Evolutionary conservation across 2,888 invertebrate species (phyloP).

Genomic region (Apamea anceps): DNA sequence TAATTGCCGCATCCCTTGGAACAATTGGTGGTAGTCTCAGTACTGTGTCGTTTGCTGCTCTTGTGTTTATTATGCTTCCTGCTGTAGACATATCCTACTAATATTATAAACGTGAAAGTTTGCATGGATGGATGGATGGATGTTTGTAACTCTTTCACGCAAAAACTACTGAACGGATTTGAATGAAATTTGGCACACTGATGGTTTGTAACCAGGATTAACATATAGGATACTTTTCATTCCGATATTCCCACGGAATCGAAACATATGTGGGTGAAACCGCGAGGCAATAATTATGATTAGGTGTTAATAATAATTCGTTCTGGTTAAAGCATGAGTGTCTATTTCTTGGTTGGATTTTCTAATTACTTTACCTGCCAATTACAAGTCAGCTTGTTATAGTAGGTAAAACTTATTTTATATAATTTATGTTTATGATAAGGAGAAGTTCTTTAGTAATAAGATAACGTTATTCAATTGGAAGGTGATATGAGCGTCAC

Average conservation of each 20-base stretch:
- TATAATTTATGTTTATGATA: too few species aligned
- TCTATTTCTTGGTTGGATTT: neutral
- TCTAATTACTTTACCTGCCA: neutral
- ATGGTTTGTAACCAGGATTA: too few species aligned
- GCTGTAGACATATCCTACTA: conserved; percentile 11
- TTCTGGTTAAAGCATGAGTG: neutral
- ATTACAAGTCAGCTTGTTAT: neutral
- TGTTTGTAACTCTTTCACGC: too few species aligned
- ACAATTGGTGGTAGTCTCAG: conserved; percentile 67
- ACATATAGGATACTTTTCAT: too few species aligned
- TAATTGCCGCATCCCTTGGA: conserved; percentile 71
- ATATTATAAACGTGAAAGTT: too few species aligned
- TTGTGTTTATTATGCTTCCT: conserved; percentile 47
- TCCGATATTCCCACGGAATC: too few species aligned
- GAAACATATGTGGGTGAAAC: too few species aligned
- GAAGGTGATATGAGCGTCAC: neutral
- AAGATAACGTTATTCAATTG: neutral
- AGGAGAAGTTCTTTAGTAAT: neutral
- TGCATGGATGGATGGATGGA: too few species aligned
- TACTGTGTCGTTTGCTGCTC: conserved; percentile 36
- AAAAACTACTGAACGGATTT: too few species aligned
- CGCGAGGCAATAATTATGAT: conserved; percentile 24
- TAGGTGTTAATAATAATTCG: conserved; percentile 22
- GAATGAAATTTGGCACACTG: too few species aligned
- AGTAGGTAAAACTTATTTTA: neutral